Base-by-base conservation (phyloP, 2,888 invertebrate species). In the Coenonympha arcania region DNA sequence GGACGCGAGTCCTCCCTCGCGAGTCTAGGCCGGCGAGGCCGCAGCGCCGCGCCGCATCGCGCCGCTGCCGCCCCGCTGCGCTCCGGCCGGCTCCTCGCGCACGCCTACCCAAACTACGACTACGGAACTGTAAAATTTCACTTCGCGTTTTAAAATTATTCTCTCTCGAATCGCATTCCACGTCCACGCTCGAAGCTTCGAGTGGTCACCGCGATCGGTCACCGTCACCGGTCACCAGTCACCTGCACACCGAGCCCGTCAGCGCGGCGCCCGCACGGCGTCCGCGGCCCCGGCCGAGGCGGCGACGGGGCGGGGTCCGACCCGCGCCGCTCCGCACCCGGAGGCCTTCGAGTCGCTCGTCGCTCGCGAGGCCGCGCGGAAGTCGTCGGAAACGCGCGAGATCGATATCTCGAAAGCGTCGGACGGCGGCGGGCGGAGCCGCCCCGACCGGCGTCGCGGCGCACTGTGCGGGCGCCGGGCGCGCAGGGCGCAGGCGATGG, bases 401-500 rank as follows among this genome's bases (percentile, higher is more conserved):
- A n/a, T n/a, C n/a, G n/a, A n/a, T n/a, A n/a, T n/a, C n/a, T n/a
- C n/a, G n/a, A n/a, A n/a, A n/a, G n/a, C n/a, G n/a, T n/a, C n/a
- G n/a, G n/a, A n/a, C n/a, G n/a, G n/a, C n/a, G n/a, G 28, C 5
- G 13, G 13, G 13, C 6, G 13, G 30, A 4, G 9, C 30, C 13
- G 30, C 30, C 13, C 6, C 30, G 30, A n/a, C 6, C 26, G 26
- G n/a, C n/a, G 9, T 4, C 26, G 26, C 3, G 26, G n/a, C 9
- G 9, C 9, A 8, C n/a, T n/a, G 3, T n/a, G 26, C n/a, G n/a
- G 26, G 26, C 26, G 26, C 9, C 26, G 26, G 26, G 59, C 63
- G 56, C 11, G 57, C 64, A 66, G 68, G 66, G 68, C 68, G 66
- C 69, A 65, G 52, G 60, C 62, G n/a, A 70, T 68, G 62, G 71